Evolutionary conservation across 2,888 invertebrate species (phyloP).

Genomic region (Caenorhabditis sp.): DNA sequence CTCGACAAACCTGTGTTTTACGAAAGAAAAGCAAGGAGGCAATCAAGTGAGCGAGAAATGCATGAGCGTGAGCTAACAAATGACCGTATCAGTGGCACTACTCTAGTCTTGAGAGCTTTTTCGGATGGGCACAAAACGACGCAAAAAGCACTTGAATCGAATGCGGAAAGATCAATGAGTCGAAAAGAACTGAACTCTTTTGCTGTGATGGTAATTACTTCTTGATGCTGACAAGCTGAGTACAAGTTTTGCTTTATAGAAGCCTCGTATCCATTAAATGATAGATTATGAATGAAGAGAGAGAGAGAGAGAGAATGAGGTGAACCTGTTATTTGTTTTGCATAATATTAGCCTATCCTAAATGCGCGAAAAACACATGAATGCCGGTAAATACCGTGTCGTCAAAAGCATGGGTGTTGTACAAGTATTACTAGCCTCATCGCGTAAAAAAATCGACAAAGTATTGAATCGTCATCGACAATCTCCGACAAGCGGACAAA

Average conservation of each 20-base stretch:
- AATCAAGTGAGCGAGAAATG: constrained; percentile 54
- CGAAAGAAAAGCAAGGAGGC: constrained; percentile 35
- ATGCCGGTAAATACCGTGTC: constrained; percentile 5
- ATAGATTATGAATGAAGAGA: constrained; percentile 6
- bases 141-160: constrained; percentile 31
- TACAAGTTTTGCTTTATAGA: not conserved
- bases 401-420: constrained; percentile 14
- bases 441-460: constrained; percentile 10
- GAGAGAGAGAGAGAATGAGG: too few relatives aligned
- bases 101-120: constrained; percentile 51
- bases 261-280: constrained; percentile 4
- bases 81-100: constrained; percentile 55
- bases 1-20: constrained; percentile 54
- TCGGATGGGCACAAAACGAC: constrained; percentile 44
- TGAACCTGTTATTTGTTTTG: constrained; percentile 49
- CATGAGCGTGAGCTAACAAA: constrained; percentile 57
- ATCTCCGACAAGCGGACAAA: constrained; percentile 35
- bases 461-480: constrained; percentile 35
- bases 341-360: constrained; percentile 12
- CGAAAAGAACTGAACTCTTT: too few relatives aligned
- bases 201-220: too few relatives aligned
- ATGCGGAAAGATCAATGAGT: constrained; percentile 29
- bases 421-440: constrained; percentile 32
- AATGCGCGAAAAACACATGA: constrained; percentile 14
- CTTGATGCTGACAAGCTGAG: not conserved